Conservation (phyloP, 2,797 vertebrate genomes). For the Pelobates cultripes region DNA sequence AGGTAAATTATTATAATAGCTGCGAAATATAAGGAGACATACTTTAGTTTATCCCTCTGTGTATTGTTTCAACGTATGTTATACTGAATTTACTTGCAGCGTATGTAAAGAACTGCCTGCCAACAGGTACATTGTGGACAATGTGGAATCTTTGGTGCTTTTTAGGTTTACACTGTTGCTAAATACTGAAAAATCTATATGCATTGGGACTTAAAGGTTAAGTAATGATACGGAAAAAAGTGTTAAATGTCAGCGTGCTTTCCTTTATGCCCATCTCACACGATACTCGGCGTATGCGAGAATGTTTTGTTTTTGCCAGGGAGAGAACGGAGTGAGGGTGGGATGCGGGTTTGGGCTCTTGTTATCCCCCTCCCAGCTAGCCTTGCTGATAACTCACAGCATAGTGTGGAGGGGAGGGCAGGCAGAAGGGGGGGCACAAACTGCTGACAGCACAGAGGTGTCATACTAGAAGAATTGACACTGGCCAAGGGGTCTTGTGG, state of each 20-base stretch:
- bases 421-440: constrained; percentile 46
- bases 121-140: too few species aligned
- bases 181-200: neutral
- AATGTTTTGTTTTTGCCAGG: neutral
- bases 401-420: constrained; percentile 44
- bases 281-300: neutral
- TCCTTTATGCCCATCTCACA: neutral
- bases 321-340: constrained; percentile 1
- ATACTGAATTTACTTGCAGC: too few species aligned
- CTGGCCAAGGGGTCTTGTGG: constrained; percentile 86
- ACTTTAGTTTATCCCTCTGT: too few species aligned
- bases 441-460: constrained; percentile 85
- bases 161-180: neutral
- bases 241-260: neutral
- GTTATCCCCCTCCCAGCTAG: constrained; percentile 46
- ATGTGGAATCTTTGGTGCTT: neutral
- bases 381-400: constrained; percentile 45
- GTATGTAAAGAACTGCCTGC: too few species aligned
- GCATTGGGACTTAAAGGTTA: neutral
- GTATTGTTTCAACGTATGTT: too few species aligned
- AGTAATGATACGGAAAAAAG: neutral
- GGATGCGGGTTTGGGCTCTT: constrained; percentile 21
- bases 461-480: constrained; percentile 87
- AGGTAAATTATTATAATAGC: too few species aligned
- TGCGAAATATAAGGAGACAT: too few species aligned